Base-by-base conservation (phyloP, 2,797 vertebrate genomes). In the Bufotes viridis region DNA sequence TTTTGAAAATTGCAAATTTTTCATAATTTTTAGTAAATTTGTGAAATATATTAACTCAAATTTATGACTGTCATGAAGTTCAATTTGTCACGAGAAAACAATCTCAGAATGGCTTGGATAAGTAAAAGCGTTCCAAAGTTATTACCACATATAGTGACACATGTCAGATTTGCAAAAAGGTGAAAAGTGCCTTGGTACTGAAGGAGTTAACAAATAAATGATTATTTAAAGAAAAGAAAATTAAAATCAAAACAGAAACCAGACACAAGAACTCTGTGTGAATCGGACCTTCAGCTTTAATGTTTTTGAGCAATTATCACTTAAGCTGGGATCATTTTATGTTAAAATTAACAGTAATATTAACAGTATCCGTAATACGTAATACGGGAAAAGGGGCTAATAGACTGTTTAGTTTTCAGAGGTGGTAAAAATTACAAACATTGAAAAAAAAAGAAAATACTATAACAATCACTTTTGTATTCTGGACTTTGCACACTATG, bases 391-490 rank as follows among this genome's bases (percentile, higher is more conserved):
- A 57, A 60, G 42, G 49, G 49, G n/a, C 42, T 22, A 49, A 6
- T 76, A 49, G 22, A 29, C 74, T 55, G 61, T 67, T 51, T 85
- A 51, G n/a, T 9, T 85, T 78, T 86, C 26, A 86, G 42, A 34
- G 69, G 60, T 78, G 80, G 42, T 51, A 81, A 82, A 83, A 34
- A 58, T 42, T 72, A 70, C 17, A 57, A 78, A 76, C 26, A 70
- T 80, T 84, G 61, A 70, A 79, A 88, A 79, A n/a, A n/a, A n/a
- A n/a, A n/a, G n/a, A n/a, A n/a, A n/a, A n/a, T 69, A 22, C n/a
- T 53, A 55, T 82, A 49, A 79, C 51, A 70, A 65, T 22, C 49
- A 57, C 57, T 20, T 78, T 61, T 87, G 74, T 84, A 67, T 84
- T 84, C 61, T 70, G 53, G n/a, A 42, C 12, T 84, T 70, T 84